These are phyloP conservation scores for Dolichomitus sp. DNA, from an alignment of 2,888 invertebrate genomes.

Conservation along the genomic window DNA sequence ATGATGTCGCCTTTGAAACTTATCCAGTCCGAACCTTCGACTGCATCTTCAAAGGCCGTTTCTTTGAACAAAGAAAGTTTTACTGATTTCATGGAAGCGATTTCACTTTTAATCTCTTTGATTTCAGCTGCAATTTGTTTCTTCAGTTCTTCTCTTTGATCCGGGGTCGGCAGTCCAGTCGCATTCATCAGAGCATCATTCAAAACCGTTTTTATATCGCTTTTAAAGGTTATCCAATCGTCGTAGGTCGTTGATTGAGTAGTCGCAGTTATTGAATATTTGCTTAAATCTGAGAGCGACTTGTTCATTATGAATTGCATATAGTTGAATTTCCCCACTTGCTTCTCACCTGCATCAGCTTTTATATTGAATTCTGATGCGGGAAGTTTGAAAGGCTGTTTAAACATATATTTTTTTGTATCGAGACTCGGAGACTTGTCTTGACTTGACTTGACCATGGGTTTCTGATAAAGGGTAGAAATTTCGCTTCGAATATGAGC, in stretches of 20 bases:
- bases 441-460: neutral
- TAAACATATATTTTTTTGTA: neutral
- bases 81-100: slow-evolving; percentile 38
- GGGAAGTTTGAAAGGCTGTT: neutral
- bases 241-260: slow-evolving; percentile 38
- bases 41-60: neutral
- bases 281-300: slow-evolving; percentile 35
- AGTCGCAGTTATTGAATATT: slow-evolving; percentile 1
- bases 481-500: slow-evolving; percentile 71
- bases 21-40: slow-evolving; percentile 55
- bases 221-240: slow-evolving; percentile 73
- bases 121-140: slow-evolving; percentile 37
- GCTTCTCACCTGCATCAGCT: neutral
- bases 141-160: slow-evolving; percentile 53
- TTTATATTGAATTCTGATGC: neutral
- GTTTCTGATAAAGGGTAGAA: slow-evolving; percentile 57
- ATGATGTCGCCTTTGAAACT: slow-evolving; percentile 63
- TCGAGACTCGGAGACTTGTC: neutral
- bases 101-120: slow-evolving; percentile 14
- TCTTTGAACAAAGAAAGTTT: slow-evolving; percentile 12
- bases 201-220: slow-evolving; percentile 63
- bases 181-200: slow-evolving; percentile 68
- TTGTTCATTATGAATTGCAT: slow-evolving; percentile 30
- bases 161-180: slow-evolving; percentile 55
- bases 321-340: slow-evolving; percentile 6